Evolutionary conservation across 2,797 vertebrate genomes (phyloP).

Genomic region (Channallabes apus): DNA sequence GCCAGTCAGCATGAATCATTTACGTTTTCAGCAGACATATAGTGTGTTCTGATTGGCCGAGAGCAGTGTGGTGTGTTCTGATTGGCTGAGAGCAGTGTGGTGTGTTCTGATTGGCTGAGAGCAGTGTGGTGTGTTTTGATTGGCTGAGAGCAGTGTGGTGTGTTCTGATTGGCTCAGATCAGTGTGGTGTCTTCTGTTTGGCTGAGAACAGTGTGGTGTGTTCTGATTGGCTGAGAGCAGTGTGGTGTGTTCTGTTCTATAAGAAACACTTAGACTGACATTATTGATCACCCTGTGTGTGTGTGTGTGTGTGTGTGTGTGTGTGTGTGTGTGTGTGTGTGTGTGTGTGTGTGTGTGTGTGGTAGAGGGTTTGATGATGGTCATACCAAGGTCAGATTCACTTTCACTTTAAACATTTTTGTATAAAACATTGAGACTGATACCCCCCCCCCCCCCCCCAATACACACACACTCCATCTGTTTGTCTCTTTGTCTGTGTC

Average conservation of each 20-base stretch:
- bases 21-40: not conserved
- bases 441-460: too few relatives aligned
- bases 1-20: not conserved
- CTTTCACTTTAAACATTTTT: not conserved
- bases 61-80: not conserved
- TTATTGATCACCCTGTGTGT: not conserved
- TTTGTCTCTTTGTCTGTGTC: not conserved
- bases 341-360: too few relatives aligned
- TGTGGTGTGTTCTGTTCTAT: too few relatives aligned
- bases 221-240: too few relatives aligned
- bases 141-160: too few relatives aligned
- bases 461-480: not conserved
- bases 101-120: too few relatives aligned
- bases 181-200: too few relatives aligned
- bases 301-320: slow-evolving; percentile 12
- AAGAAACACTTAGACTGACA: not conserved
- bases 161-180: too few relatives aligned
- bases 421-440: not conserved
- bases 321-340: slow-evolving; percentile 12
- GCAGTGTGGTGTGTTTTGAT: too few relatives aligned
- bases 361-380: not conserved
- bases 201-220: too few relatives aligned
- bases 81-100: too few relatives aligned
- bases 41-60: not conserved
- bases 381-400: not conserved